phyloP scores from a whole-genome alignment of 2,113 vertebrate species.

The Colinus virginianus region DNA sequence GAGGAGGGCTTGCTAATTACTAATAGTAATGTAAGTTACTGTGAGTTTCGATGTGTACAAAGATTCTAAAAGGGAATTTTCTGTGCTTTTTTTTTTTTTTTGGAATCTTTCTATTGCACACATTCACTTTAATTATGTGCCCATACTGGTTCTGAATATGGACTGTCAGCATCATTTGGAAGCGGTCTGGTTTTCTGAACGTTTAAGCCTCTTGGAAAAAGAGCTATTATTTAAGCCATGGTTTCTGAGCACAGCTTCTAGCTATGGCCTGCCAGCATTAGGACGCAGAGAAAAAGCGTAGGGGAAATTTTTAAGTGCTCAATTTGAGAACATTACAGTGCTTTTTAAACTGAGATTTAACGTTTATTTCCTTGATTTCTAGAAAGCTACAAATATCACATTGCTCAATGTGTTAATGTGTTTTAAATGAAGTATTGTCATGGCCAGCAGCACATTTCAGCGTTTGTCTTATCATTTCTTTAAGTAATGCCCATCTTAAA shows the following conservation, averaged over 20 bases:
- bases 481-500: slow-evolving; percentile 31
- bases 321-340: neutral
- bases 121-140: neutral
- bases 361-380: slow-evolving; percentile 10
- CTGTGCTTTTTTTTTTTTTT: neutral
- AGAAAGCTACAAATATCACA: slow-evolving; percentile 16
- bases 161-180: neutral
- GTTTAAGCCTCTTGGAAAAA: neutral
- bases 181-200: neutral
- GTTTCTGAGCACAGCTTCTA: neutral
- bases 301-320: neutral
- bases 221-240: neutral
- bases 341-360: slow-evolving; percentile 24
- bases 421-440: slow-evolving; percentile 42
- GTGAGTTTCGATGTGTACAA: slow-evolving; percentile 18
- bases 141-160: neutral
- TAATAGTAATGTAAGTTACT: slow-evolving; percentile 52
- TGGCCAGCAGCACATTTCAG: slow-evolving; percentile 51
- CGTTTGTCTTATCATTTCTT: slow-evolving; percentile 33
- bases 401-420: slow-evolving; percentile 21
- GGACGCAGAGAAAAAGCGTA: neutral
- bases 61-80: slow-evolving; percentile 34
- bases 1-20: slow-evolving; percentile 50
- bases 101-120: neutral
- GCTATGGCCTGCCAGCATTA: neutral